Conservation (phyloP, 2,888 invertebrate genomes). For the Chymomyza amoena region DNA sequence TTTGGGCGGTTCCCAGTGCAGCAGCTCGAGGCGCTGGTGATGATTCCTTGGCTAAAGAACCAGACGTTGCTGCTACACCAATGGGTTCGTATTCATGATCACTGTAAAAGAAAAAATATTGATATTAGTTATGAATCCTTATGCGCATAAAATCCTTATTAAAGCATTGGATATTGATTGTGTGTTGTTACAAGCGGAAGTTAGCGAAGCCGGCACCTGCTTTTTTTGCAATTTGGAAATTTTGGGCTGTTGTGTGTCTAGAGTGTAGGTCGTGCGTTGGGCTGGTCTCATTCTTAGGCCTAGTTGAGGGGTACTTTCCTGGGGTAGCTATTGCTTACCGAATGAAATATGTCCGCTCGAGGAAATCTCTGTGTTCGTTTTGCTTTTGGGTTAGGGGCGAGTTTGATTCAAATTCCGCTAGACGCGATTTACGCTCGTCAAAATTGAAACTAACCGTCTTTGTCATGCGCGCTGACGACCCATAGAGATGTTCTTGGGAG, state of each 20-base stretch:
- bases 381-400: constrained; percentile 64
- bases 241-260: constrained; percentile 25
- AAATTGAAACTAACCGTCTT: constrained; percentile 79
- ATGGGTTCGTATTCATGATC: constrained; percentile 96
- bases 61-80: constrained; percentile 81
- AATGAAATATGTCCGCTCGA: constrained; percentile 76
- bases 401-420: constrained; percentile 71
- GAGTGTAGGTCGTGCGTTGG: constrained; percentile 33
- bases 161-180: neutral
- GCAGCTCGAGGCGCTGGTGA: constrained; percentile 40
- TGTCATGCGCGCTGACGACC: constrained; percentile 69
- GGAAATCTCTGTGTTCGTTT: constrained; percentile 70
- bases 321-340: constrained; percentile 75
- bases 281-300: constrained; percentile 33
- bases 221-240: constrained; percentile 22
- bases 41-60: constrained; percentile 45
- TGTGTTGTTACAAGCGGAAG: constrained; percentile 50
- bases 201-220: constrained; percentile 58
- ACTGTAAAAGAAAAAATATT: constrained; percentile 81
- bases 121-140: neutral
- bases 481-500: constrained; percentile 72
- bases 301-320: constrained; percentile 29
- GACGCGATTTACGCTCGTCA: constrained; percentile 76
- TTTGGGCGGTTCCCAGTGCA: constrained; percentile 22
- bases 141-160: neutral